Evolutionary conservation across 2,797 vertebrate species (phyloP).

Genomic region (Coregonus suidteri): DNA sequence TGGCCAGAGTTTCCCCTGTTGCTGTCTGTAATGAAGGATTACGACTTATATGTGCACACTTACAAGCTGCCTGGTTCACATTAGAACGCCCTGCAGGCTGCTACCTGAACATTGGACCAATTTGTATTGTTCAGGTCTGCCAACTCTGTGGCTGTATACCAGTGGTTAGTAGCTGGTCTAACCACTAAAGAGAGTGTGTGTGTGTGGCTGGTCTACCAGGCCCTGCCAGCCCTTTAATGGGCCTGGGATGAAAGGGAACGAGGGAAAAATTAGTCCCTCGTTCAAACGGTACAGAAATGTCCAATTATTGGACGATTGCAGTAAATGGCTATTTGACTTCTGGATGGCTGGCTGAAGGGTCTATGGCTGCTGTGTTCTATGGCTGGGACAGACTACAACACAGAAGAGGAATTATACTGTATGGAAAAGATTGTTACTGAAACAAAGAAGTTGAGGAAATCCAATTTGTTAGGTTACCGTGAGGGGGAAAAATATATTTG

Average conservation of each 20-base stretch:
- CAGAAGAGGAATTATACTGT: neutral
- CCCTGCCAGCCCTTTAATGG: conserved; percentile 20
- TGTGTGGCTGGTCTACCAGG: neutral
- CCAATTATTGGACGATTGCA: conserved; percentile 38
- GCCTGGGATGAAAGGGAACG: conserved; percentile 44
- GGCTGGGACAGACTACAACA: neutral
- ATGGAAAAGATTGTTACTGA: neutral
- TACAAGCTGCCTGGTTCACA: conserved; percentile 33
- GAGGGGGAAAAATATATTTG: no score
- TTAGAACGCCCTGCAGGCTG: conserved; percentile 41
- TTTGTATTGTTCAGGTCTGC: conserved; percentile 47
- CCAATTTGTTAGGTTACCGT: neutral
- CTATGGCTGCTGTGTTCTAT: neutral
- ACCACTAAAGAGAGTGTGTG: neutral
- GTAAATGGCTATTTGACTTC: conserved; percentile 36
- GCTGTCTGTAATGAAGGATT: neutral
- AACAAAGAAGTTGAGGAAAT: neutral
- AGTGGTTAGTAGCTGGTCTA: conserved; percentile 21
- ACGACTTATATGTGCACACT: neutral
- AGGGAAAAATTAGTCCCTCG: conserved; percentile 29
- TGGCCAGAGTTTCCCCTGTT: neutral
- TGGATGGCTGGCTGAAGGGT: neutral
- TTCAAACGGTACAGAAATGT: conserved; percentile 26
- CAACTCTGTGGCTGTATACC: conserved; percentile 37
- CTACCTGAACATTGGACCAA: conserved; percentile 52